Conservation (phyloP, 1,140 invertebrate species). For the Orussus abietinus region DNA sequence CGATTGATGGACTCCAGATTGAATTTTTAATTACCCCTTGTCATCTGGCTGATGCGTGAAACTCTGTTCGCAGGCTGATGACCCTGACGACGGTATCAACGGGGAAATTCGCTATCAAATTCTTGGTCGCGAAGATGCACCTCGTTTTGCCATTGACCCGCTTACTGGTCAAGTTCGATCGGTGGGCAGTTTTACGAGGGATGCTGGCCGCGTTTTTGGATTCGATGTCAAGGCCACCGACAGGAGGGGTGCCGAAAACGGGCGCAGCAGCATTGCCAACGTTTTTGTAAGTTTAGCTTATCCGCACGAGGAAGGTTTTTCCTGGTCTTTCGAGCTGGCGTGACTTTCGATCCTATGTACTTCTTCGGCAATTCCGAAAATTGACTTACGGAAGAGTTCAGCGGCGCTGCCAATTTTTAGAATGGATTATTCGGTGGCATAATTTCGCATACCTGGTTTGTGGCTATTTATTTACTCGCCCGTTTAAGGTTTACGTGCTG, state of each 20-base stretch:
- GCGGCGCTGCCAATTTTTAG: no score
- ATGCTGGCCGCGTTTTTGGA: conserved; percentile 71
- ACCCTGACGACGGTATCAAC: conserved; percentile 72
- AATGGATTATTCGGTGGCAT: no score
- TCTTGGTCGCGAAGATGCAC: conserved; percentile 59
- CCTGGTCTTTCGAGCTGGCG: no score
- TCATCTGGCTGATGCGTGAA: no score
- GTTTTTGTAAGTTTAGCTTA: conserved; percentile 67
- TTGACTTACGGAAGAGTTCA: no score
- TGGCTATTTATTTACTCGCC: no score
- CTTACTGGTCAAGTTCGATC: conserved; percentile 70
- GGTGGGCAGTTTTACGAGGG: conserved; percentile 61
- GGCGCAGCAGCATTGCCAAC: conserved; percentile 75
- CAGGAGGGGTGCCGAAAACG: conserved; percentile 69
- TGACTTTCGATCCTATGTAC: no score
- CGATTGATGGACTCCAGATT: conserved; percentile 57
- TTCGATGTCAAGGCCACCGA: conserved; percentile 88
- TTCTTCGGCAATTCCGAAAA: no score
- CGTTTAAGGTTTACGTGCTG: conserved; percentile 80
- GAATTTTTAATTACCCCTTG: no score
- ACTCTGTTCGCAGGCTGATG: conserved; percentile 68
- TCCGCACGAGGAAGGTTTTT: conserved; percentile 1
- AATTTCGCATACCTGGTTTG: no score
- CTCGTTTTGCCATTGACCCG: conserved; percentile 73
- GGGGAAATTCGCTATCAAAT: conserved; percentile 77